Base-by-base conservation (phyloP, 2,888 invertebrate genomes). In the Litoditis marina region DNA sequence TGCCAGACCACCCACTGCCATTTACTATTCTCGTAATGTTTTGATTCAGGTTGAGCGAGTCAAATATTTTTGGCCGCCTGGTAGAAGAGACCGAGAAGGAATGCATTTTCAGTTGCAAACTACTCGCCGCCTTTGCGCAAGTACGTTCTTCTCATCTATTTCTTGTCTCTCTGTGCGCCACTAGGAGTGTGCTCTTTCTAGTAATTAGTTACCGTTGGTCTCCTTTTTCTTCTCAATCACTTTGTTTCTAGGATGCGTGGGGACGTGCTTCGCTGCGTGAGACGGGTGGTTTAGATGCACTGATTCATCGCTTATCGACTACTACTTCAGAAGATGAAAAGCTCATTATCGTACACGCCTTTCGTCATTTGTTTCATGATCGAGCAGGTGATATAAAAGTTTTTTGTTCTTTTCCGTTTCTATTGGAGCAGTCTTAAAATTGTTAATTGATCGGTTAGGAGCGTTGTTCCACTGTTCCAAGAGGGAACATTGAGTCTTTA, bases 191-290 rank as follows among this genome's bases (percentile, higher is more conserved):
- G n/a, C n/a, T n/a, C n/a, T n/a, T n/a, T n/a, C n/a, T n/a, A n/a
- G n/a, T n/a, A n/a, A n/a, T n/a, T n/a, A n/a, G n/a, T n/a, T n/a
- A n/a, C n/a, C n/a, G n/a, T n/a, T n/a, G n/a, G n/a, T n/a, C n/a
- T n/a, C n/a, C n/a, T n/a, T n/a, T n/a, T n/a, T n/a, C n/a, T n/a
- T n/a, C n/a, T n/a, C n/a, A n/a, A n/a, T n/a, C 32, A 25, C 8
- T 31, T 47, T n/a, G 30, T 6, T 34, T 65, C 63, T 51, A 76
- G 71, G 77, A 79, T 34, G 77, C 79, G 0, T 80, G 77, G 74
- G 76, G 78, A 13, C 66, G 80, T 13, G 71, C 70, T 13, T 60
- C 65, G 16, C 58, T 80, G n/a, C 69, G 80, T 6, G 66, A 68
- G n/a, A 62, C 65, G 25, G 77, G 77, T 8, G 79, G 67, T 1